phyloP scores from a whole-genome alignment of 2,797 vertebrate genomes.

The Chiroxiphia lanceolata region DNA sequence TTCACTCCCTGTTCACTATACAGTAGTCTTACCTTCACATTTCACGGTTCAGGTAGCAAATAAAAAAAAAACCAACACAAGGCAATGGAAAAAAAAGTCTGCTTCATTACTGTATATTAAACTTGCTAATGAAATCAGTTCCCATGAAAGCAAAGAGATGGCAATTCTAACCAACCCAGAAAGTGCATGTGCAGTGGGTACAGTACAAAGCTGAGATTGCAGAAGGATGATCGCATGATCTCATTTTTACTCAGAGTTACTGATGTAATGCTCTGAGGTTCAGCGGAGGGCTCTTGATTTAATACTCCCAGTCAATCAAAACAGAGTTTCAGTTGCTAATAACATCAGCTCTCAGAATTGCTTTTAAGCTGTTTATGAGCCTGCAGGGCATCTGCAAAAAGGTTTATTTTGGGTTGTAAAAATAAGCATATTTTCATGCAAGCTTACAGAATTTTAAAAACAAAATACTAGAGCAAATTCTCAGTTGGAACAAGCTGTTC shows the following conservation, averaged over 20 bases:
- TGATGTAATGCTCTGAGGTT: not conserved
- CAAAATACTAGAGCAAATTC: not conserved
- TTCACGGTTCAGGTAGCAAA: not conserved
- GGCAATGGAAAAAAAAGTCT: not conserved
- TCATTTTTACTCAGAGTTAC: not conserved
- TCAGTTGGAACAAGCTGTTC: not conserved
- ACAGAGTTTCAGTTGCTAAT: constrained; percentile 2
- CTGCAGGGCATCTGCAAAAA: not conserved
- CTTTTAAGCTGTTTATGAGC: constrained; percentile 26
- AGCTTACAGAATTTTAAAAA: not conserved
- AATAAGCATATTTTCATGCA: not conserved
- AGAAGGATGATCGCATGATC: not conserved
- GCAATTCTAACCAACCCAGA: not conserved
- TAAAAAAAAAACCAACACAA: not conserved
- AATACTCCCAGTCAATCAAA: not conserved
- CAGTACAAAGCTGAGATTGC: not conserved
- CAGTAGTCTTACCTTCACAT: not conserved
- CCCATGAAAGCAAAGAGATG: not conserved
- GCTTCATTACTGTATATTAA: not conserved
- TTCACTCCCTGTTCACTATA: not conserved
- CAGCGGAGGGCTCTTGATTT: not conserved
- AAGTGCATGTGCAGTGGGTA: not conserved
- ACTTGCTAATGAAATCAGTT: not conserved
- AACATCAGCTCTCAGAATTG: constrained; percentile 22
- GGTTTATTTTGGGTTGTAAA: constrained; percentile 16